Base-by-base conservation (phyloP, 92 coral and sea anemone genomes). In the Actinostola sp. region DNA sequence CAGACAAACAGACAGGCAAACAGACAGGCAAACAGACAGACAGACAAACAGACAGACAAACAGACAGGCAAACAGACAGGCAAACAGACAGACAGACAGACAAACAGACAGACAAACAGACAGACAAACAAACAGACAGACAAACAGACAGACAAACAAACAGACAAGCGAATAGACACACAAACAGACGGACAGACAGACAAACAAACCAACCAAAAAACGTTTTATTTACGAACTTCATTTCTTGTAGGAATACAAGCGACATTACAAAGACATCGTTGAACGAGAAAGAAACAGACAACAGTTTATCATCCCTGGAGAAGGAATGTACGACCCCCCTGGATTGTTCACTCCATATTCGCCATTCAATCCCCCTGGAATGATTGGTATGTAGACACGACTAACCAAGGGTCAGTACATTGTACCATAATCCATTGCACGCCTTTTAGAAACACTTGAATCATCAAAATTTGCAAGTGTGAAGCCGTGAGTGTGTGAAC, bases 231-330 rank as follows among this genome's bases (percentile, higher is more conserved):
- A 14, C 7, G 7, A 7, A 39, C 32, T 66, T 57, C 36, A 28
- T 12, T 52, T 58, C 31, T 20, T 33, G 41, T 12, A 83, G 91
- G 86, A 82, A 49, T 86, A 86, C 50, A 56, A 54, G 23, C 68
- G 63, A 34, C 21, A 60, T 26, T 75, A 75, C 39, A 58, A 70
- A 64, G 79, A 81, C 12, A 61, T 34, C 0, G 2, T 27, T 15
- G 72, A 49, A 20, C 23, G 35, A 36, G 67, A 71, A 44, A 41
- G 30, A 55, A 46, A 57, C 53, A 71, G 77, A 16, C 53, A 50
- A 41, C 53, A 36, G 8, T 66, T 15, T 39, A 23, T 48, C 24
- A 13, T 50, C 25, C 65, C 62, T 27, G 60, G 32, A 27, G 56
- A 32, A 17, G 55, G 56, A 46, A 48, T 61, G 25, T 44, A 30